Percentiles rank a stretch among this genome's conserved stretches.
These are phyloP conservation scores for Thysanoteuthis rhombus DNA, from an alignment of 2,888 invertebrate species.

Conservation along the genomic window DNA sequence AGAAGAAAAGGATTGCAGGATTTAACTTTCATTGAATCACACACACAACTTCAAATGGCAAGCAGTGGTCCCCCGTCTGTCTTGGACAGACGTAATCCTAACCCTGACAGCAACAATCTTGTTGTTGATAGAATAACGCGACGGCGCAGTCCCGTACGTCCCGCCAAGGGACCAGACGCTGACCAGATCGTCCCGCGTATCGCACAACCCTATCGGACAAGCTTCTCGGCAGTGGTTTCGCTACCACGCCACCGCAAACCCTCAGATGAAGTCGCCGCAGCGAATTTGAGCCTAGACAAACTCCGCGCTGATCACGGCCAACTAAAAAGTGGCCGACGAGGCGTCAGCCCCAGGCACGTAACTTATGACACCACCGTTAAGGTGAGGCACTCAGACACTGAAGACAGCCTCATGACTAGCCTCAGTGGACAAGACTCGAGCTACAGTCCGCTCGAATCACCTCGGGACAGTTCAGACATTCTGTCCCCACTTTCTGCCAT, in stretches of 20 bases:
- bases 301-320: slow-evolving; percentile 18
- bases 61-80: slow-evolving; percentile 54
- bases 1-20: slow-evolving; percentile 14
- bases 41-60: slow-evolving; percentile 45
- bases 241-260: slow-evolving; percentile 53
- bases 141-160: slow-evolving; percentile 46
- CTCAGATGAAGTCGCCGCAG: slow-evolving; percentile 42
- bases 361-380: slow-evolving; percentile 57
- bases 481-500: slow-evolving; percentile 29
- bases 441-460: slow-evolving; percentile 34
- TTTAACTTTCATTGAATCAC: slow-evolving; percentile 14
- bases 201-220: slow-evolving; percentile 62
- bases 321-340: slow-evolving; percentile 38
- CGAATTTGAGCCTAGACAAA: slow-evolving; percentile 31
- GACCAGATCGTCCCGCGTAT: slow-evolving; percentile 48
- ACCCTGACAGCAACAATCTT: slow-evolving; percentile 37
- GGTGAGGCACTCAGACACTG: slow-evolving; percentile 53
- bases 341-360: slow-evolving; percentile 58
- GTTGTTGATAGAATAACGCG: slow-evolving; percentile 54
- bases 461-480: slow-evolving; percentile 19
- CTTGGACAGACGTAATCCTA: slow-evolving; percentile 49
- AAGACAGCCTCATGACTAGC: slow-evolving; percentile 45
- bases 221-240: slow-evolving; percentile 61
- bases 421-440: slow-evolving; percentile 45
- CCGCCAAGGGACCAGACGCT: slow-evolving; percentile 37